Percentiles rank a stretch among this genome's conserved stretches.
phyloP scores from a whole-genome alignment of 1,140 invertebrate species.

The Pissodes strobi region DNA sequence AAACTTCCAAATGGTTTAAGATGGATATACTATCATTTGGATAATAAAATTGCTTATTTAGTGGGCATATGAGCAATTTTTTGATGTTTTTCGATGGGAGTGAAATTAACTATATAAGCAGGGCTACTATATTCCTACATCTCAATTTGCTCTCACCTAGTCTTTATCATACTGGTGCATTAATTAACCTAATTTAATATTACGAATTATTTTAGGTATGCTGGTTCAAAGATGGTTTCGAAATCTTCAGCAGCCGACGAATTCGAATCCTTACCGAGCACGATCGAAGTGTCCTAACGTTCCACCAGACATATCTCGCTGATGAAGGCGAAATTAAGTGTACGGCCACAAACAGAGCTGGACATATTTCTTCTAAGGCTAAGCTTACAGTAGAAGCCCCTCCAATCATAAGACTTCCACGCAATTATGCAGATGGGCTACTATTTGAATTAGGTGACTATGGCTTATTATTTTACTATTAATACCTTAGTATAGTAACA shows the following conservation, averaged over 20 bases:
- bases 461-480: not conserved
- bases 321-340: conserved; percentile 90
- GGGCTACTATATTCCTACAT: too few relatives aligned
- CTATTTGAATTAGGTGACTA: conserved; percentile 52
- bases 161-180: not conserved
- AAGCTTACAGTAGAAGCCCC: conserved; percentile 77
- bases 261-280: conserved; percentile 78
- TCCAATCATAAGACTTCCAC: conserved; percentile 75
- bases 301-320: conserved; percentile 75
- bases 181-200: not conserved
- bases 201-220: conserved; percentile 62
- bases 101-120: too few relatives aligned
- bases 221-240: conserved; percentile 92
- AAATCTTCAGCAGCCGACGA: conserved; percentile 80
- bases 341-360: conserved; percentile 80
- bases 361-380: conserved; percentile 75
- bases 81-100: too few relatives aligned
- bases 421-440: conserved; percentile 78
- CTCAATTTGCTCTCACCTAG: too few relatives aligned
- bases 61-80: too few relatives aligned
- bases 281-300: conserved; percentile 77
- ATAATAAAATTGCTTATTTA: too few relatives aligned
- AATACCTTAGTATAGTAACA: too few relatives aligned
- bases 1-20: too few relatives aligned
- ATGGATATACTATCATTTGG: too few relatives aligned